Evolutionary conservation across 2,888 invertebrate genomes (phyloP).

Genomic region (Andrena chrysosceles): DNA sequence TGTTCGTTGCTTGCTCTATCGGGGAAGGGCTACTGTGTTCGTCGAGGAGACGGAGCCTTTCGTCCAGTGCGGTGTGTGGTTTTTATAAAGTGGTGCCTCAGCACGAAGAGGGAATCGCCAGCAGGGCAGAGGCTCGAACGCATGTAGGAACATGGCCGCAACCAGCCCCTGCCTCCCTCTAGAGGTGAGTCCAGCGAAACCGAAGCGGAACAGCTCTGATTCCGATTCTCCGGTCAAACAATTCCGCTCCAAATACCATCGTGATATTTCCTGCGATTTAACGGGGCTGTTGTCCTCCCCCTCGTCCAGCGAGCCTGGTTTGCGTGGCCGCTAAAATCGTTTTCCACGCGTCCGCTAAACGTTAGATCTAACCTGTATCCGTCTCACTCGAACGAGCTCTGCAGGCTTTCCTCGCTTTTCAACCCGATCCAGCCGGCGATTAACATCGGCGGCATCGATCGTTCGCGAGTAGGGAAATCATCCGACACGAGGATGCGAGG

Average conservation of each 20-base stretch:
- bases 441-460: no score
- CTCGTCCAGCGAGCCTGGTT: no score
- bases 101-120: slow-evolving; percentile 80
- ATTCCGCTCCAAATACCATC: slow-evolving; percentile 13
- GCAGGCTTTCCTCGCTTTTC: no score
- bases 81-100: slow-evolving; percentile 66
- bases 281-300: no score
- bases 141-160: slow-evolving; percentile 85
- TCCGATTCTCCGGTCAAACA: slow-evolving; percentile 22
- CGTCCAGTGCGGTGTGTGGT: slow-evolving; percentile 68
- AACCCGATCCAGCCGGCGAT: no score
- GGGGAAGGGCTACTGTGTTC: slow-evolving; percentile 19
- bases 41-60: slow-evolving; percentile 51
- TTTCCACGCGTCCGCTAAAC: no score
- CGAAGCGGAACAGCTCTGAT: slow-evolving; percentile 34
- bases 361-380: no score
- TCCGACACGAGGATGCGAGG: background rate
- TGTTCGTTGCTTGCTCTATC: background rate
- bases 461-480: background rate
- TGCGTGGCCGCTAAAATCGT: no score
- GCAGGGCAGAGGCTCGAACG: slow-evolving; percentile 84
- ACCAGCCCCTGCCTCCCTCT: slow-evolving; percentile 85
- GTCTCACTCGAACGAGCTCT: no score
- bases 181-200: slow-evolving; percentile 82
- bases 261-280: background rate